These are phyloP conservation scores for Thaleichthys pacificus DNA, from an alignment of 2,797 vertebrate genomes.

Conservation along the genomic window DNA sequence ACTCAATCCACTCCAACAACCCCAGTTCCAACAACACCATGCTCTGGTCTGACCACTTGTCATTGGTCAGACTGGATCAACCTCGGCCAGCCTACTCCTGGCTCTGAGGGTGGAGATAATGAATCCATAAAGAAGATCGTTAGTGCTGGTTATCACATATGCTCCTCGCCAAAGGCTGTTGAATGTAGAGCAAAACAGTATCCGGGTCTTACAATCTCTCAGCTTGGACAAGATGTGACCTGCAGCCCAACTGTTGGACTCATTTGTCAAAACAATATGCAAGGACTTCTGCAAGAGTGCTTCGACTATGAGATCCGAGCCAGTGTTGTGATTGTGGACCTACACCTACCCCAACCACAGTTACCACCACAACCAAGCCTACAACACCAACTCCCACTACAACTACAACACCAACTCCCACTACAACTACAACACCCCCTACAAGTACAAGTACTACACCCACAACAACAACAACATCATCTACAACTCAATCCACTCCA, in stretches of 20 bases:
- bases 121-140: slow-evolving; percentile 20
- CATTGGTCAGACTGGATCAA: slow-evolving; percentile 21
- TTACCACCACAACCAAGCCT: not conserved
- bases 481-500: not conserved
- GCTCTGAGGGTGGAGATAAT: slow-evolving; percentile 27
- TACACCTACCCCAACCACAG: not conserved
- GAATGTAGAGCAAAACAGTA: slow-evolving; percentile 33
- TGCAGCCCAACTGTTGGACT: slow-evolving; percentile 30
- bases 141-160: not conserved
- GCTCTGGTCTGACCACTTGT: slow-evolving; percentile 1
- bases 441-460: not conserved
- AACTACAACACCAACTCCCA: not conserved
- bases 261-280: slow-evolving; percentile 46
- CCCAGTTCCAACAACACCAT: not conserved
- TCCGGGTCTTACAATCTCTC: slow-evolving; percentile 11
- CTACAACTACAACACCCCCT: not conserved
- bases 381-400: not conserved
- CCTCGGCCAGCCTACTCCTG: slow-evolving; percentile 18
- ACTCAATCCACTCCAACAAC: not conserved
- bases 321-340: slow-evolving; percentile 33
- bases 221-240: slow-evolving; percentile 10
- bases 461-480: not conserved
- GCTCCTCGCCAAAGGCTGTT: not conserved
- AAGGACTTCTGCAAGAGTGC: slow-evolving; percentile 37
- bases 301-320: slow-evolving; percentile 52